Conservation (phyloP, 2,113 vertebrate genomes). For the Mionectes macconnelli region DNA sequence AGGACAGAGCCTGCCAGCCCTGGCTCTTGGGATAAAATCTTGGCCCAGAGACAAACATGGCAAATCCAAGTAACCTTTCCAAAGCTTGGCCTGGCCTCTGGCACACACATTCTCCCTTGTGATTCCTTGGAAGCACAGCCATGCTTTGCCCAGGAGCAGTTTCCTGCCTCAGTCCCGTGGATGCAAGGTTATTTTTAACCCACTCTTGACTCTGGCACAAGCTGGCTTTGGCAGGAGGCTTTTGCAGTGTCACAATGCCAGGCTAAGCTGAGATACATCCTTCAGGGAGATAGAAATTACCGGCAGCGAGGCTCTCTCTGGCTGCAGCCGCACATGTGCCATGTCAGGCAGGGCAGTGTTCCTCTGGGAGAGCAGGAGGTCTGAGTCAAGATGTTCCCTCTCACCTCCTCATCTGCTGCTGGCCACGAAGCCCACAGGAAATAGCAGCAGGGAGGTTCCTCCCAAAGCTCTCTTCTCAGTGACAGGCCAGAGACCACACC, state of each 20-base stretch:
- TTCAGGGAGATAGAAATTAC: accelerated
- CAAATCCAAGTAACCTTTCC: background rate
- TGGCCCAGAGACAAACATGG: background rate
- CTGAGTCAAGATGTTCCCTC: background rate
- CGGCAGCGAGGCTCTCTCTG: accelerated
- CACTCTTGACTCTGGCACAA: background rate
- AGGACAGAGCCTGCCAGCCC: background rate
- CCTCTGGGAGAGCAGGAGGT: accelerated
- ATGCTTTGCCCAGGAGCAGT: background rate
- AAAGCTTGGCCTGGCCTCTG: background rate
- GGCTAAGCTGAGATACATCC: background rate
- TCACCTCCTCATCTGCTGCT: accelerated
- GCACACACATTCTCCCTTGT: accelerated
- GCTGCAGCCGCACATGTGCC: accelerated
- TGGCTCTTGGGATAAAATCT: accelerated
- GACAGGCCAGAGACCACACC: background rate
- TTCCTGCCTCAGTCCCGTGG: background rate
- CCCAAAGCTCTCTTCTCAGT: background rate
- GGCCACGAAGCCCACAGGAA: background rate
- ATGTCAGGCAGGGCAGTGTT: background rate
- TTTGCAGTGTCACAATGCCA: background rate
- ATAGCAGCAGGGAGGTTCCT: background rate
- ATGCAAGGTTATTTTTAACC: background rate
- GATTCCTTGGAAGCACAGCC: accelerated
- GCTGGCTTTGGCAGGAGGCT: background rate